These are phyloP conservation scores for Phortica okadai DNA, from an alignment of 2,888 invertebrate species.

Conservation along the genomic window DNA sequence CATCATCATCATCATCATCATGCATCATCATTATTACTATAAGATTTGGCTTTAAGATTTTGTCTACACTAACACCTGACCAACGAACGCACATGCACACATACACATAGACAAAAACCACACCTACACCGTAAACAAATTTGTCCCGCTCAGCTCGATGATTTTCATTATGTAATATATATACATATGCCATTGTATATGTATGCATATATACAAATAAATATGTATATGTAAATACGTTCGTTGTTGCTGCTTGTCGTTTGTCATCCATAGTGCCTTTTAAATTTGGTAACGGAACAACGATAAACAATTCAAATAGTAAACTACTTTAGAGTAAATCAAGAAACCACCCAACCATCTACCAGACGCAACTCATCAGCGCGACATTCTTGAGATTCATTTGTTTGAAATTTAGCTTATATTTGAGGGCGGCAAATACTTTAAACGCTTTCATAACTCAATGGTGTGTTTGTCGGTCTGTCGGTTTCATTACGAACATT, in stretches of 20 bases:
- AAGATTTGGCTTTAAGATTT: neutral
- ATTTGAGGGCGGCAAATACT: no score
- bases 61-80: neutral
- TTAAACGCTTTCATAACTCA: no score
- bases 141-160: constrained; percentile 41
- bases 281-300: constrained; percentile 17
- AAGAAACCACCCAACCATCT: neutral
- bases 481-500: no score
- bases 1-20: neutral
- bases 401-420: neutral
- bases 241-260: constrained; percentile 71
- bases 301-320: neutral
- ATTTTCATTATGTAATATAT: constrained; percentile 29
- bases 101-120: constrained; percentile 30
- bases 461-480: no score
- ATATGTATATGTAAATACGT: constrained; percentile 47
- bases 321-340: no score
- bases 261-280: constrained; percentile 64
- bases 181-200: constrained; percentile 39
- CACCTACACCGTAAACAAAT: constrained; percentile 38
- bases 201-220: constrained; percentile 45
- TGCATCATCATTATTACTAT: neutral
- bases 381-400: neutral
- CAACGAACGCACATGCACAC: constrained; percentile 7
- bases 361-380: constrained; percentile 14